A percentile compares a stretch with the other conserved stretches of the same genome.
These are phyloP conservation scores for Brachirus orientalis DNA, from an alignment of 2,113 vertebrate species.

Conservation along the genomic window DNA sequence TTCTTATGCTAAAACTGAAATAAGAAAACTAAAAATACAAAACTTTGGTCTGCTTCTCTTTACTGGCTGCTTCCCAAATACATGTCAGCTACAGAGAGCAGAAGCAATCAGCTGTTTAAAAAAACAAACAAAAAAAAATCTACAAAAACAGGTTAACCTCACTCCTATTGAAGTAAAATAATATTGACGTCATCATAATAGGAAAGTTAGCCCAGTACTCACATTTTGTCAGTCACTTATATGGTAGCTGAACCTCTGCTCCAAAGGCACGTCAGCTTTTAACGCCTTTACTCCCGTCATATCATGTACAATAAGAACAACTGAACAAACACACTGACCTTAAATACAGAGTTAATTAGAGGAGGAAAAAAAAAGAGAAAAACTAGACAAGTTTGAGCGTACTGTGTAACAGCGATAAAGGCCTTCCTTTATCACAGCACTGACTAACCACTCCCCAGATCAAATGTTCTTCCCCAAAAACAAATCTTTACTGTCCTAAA, in stretches of 20 bases:
- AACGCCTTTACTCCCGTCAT: conserved; percentile 66
- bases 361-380: conserved; percentile 51
- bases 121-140: conserved; percentile 53
- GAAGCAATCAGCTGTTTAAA: conserved; percentile 68
- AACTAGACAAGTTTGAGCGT: conserved; percentile 73
- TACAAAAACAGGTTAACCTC: conserved; percentile 75
- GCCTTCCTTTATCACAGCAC: conserved; percentile 73
- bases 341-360: conserved; percentile 81
- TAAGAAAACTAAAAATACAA: conserved; percentile 79
- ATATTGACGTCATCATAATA: conserved; percentile 62
- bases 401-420: conserved; percentile 79
- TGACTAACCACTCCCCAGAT: conserved; percentile 46
- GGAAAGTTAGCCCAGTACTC: conserved; percentile 76
- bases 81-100: conserved; percentile 60
- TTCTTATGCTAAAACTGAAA: conserved; percentile 72
- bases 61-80: conserved; percentile 69
- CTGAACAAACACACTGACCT: conserved; percentile 77
- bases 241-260: conserved; percentile 72
- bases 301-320: conserved; percentile 75
- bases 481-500: conserved; percentile 30
- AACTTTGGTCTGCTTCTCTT: conserved; percentile 87
- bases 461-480: conserved; percentile 37
- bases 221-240: conserved; percentile 74
- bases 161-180: conserved; percentile 69
- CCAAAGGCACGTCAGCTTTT: conserved; percentile 73